phyloP scores from a whole-genome alignment of 2,797 vertebrate species.

The Sylvilagus floridanus region DNA sequence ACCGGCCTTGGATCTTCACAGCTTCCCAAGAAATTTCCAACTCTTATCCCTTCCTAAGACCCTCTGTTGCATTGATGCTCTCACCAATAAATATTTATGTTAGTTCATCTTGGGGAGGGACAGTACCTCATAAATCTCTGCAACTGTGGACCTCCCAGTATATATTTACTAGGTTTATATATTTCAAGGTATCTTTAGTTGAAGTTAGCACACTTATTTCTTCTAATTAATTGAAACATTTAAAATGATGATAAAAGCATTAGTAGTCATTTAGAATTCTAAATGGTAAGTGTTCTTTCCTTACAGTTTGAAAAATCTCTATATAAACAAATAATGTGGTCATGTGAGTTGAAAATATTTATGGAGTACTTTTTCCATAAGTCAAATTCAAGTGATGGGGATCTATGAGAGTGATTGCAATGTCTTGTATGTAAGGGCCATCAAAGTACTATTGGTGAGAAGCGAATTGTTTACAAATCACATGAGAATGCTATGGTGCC shows the following conservation, averaged over 20 bases:
- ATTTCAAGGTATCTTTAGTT: conserved; percentile 32
- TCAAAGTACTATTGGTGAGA: background rate
- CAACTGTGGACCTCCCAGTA: background rate
- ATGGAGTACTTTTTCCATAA: conserved; percentile 37
- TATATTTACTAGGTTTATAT: conserved; percentile 51
- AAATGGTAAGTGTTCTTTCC: background rate
- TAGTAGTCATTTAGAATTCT: background rate
- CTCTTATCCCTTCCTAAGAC: conserved; percentile 19
- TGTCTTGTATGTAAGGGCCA: background rate
- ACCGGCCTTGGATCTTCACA: background rate
- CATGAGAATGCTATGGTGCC: background rate
- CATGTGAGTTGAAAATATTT: conserved; percentile 66
- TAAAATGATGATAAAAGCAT: conserved; percentile 14
- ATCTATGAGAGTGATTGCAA: background rate
- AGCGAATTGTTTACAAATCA: conserved; percentile 50
- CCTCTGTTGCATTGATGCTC: background rate
- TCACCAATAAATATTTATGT: conserved; percentile 26
- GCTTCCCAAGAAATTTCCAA: background rate
- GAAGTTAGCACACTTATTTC: background rate
- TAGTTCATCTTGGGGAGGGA: conserved; percentile 38
- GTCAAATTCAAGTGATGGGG: conserved; percentile 35
- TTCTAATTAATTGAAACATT: conserved; percentile 41
- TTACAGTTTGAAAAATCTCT: conserved; percentile 37
- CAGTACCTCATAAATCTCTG: conserved; percentile 43
- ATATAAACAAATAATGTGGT: conserved; percentile 51